Conservation (phyloP, 1,140 invertebrate genomes). For the Philopotamus ludificatus region DNA sequence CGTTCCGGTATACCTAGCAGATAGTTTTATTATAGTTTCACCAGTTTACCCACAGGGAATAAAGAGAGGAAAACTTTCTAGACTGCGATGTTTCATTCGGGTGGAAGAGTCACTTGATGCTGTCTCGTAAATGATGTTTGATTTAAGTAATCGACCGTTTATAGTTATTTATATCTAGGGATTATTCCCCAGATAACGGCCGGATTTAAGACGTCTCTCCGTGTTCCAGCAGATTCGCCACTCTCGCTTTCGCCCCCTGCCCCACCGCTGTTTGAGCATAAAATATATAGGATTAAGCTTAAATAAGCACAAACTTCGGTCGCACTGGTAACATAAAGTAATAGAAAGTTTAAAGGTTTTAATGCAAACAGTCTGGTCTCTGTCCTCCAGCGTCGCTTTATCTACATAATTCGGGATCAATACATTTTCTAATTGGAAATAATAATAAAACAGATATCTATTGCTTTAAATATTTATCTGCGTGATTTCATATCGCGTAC, state of each 20-base stretch:
- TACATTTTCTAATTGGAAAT: too few species aligned
- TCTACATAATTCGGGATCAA: background rate
- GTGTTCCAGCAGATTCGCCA: background rate
- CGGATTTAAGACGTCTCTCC: background rate
- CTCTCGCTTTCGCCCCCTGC: conserved; percentile 24
- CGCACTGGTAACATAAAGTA: conserved; percentile 9
- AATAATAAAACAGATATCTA: too few species aligned
- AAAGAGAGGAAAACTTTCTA: too few species aligned
- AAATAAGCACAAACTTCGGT: conserved; percentile 27
- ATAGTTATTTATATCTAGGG: too few species aligned
- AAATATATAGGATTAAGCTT: conserved; percentile 38
- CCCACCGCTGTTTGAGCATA: conserved; percentile 27
- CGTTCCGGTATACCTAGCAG: too few species aligned
- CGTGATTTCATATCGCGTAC: background rate
- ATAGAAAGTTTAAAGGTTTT: conserved; percentile 30
- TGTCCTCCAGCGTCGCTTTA: background rate
- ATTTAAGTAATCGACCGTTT: too few species aligned
- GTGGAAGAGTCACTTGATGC: too few species aligned
- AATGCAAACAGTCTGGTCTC: conserved; percentile 29
- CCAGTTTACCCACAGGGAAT: too few species aligned
- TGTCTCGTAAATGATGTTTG: too few species aligned
- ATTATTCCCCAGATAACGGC: too few species aligned
- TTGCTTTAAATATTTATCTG: background rate
- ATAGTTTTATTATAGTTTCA: too few species aligned
- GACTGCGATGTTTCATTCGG: too few species aligned